phyloP scores from a whole-genome alignment of 2,888 invertebrate genomes.

The Ceriagrion tenellum region DNA sequence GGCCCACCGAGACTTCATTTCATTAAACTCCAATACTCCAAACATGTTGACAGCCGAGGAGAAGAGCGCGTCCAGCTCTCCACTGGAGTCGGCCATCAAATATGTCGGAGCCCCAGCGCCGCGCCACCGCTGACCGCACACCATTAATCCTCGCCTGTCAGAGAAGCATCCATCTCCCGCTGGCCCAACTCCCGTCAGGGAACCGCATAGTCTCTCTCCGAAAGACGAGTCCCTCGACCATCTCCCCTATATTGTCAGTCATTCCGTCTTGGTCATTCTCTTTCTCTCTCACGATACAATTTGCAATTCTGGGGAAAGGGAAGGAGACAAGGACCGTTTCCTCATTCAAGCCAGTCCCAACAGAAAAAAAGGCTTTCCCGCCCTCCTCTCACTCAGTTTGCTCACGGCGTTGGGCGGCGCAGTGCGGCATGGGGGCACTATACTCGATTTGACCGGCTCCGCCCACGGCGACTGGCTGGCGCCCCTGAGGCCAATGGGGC shows the following conservation, averaged over 20 bases:
- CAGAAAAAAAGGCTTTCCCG: not conserved
- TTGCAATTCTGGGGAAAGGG: conserved; percentile 6
- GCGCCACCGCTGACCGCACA: not conserved
- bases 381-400: not conserved
- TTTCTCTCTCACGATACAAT: conserved; percentile 47
- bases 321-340: not conserved
- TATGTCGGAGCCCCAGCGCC: not conserved
- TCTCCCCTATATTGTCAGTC: not conserved
- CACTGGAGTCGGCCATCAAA: not conserved
- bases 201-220: not conserved
- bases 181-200: not conserved
- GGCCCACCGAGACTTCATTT: not conserved
- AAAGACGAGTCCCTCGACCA: not conserved
- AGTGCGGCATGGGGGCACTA: not conserved
- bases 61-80: not conserved
- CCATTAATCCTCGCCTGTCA: conserved; percentile 51
- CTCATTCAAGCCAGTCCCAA: not conserved
- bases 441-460: conserved; percentile 52
- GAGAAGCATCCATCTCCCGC: not conserved
- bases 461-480: conserved; percentile 52
- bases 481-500: conserved; percentile 50
- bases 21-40: not conserved
- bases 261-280: not conserved
- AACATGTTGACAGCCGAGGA: not conserved
- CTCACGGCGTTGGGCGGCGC: not conserved